Evolutionary conservation across 2,113 vertebrate species (phyloP).

Genomic region (Cathartes aura): DNA sequence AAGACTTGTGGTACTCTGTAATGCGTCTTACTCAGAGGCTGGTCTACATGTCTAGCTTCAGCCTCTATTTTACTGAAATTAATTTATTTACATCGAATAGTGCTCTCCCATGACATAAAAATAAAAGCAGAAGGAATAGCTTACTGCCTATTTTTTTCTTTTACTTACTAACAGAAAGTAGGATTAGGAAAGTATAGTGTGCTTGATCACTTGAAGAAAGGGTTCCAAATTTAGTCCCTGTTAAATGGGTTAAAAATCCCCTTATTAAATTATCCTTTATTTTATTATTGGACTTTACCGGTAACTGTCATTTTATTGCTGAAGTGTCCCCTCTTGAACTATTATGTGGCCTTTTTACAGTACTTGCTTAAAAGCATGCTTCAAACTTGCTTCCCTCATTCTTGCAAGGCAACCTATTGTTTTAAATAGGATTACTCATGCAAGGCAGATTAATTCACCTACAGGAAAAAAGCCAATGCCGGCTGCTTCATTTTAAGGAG

Average conservation of each 20-base stretch:
- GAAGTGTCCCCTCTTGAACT: conserved; percentile 40
- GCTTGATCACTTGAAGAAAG: neutral
- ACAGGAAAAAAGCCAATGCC: neutral
- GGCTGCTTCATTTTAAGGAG: neutral
- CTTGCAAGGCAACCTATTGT: conserved; percentile 26
- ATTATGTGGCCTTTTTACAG: neutral
- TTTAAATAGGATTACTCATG: conserved; percentile 38
- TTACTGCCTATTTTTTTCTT: neutral
- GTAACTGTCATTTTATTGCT: conserved; percentile 29
- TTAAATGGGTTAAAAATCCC: conserved; percentile 39
- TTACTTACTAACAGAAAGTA: neutral
- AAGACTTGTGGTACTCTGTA: neutral
- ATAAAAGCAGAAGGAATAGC: neutral
- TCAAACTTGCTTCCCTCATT: neutral
- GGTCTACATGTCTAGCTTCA: neutral
- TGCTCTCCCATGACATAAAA: neutral
- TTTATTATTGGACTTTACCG: conserved; percentile 41
- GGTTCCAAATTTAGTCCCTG: neutral
- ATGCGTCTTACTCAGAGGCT: neutral
- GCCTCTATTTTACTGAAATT: neutral
- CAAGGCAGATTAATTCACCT: conserved; percentile 45
- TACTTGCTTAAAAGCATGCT: neutral
- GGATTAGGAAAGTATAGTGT: neutral
- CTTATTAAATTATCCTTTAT: conserved; percentile 52
- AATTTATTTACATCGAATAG: neutral